A percentile compares a stretch with the other conserved stretches of the same genome.
phyloP scores from a whole-genome alignment of 2,797 vertebrate genomes.

The Gadopsis bispinosus region DNA sequence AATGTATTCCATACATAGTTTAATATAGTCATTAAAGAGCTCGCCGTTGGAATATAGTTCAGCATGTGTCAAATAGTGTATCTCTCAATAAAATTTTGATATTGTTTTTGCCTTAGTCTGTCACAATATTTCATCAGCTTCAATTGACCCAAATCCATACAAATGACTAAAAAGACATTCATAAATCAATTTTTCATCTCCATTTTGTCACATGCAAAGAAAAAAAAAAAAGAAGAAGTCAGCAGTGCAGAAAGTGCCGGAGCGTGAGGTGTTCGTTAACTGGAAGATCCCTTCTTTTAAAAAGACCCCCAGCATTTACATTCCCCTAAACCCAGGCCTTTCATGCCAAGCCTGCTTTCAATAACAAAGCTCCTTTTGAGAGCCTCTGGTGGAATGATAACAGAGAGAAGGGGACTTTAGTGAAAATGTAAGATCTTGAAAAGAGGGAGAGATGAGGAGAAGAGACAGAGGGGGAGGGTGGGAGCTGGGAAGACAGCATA shows the following conservation, averaged over 20 bases:
- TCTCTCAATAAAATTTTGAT: conserved; percentile 20
- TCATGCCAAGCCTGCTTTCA: conserved; percentile 84
- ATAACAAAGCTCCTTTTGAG: conserved; percentile 85
- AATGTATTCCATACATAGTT: conserved; percentile 16
- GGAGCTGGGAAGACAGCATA: conserved; percentile 62
- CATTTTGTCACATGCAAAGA: conserved; percentile 59
- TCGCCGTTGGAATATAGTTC: conserved; percentile 8
- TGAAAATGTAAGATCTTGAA: conserved; percentile 82
- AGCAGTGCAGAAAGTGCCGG: conserved; percentile 49
- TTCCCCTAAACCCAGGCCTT: conserved; percentile 81
- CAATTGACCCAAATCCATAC: conserved; percentile 71
- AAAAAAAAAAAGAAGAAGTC: conserved; percentile 39
- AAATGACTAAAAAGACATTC: conserved; percentile 57
- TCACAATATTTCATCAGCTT: conserved; percentile 69
- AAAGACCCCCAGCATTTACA: conserved; percentile 82
- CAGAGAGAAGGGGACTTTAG: conserved; percentile 83
- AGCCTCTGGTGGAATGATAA: conserved; percentile 84
- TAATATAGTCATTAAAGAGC: neutral
- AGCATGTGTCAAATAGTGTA: neutral
- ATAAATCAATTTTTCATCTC: conserved; percentile 56
- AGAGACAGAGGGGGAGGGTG: conserved; percentile 52
- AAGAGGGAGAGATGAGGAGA: conserved; percentile 67
- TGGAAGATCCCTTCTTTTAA: conserved; percentile 78
- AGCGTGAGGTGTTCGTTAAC: conserved; percentile 79
- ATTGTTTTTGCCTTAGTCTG: conserved; percentile 42